phyloP scores from a whole-genome alignment of 2,888 invertebrate species.

The Suillia variegata region DNA sequence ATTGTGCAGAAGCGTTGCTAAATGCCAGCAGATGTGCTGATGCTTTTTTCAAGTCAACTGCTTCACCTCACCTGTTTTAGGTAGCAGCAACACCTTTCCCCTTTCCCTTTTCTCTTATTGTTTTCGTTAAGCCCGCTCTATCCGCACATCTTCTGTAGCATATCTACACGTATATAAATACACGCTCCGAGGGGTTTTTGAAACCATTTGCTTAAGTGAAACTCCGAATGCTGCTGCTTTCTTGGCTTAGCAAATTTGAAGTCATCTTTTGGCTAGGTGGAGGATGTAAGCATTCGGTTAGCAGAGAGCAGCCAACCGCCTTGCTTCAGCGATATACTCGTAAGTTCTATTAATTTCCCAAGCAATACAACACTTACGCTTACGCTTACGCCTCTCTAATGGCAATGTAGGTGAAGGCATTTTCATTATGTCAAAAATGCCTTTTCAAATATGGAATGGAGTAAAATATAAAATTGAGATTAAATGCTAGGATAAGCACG shows the following conservation, averaged over 20 bases:
- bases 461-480: constrained; percentile 48
- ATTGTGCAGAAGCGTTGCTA: constrained; percentile 2
- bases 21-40: neutral
- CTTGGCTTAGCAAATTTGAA: neutral
- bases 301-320: neutral
- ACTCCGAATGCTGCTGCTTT: constrained; percentile 3
- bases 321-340: neutral
- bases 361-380: constrained; percentile 11
- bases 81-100: too few species aligned
- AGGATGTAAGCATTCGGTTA: neutral
- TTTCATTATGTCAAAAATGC: constrained; percentile 46
- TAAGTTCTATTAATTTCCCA: constrained; percentile 18
- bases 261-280: neutral
- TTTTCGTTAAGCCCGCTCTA: neutral
- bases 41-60: neutral
- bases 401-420: constrained; percentile 41
- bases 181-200: constrained; percentile 15
- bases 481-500: constrained; percentile 44
- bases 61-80: neutral
- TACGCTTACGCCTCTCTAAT: constrained; percentile 13
- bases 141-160: neutral
- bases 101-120: too few species aligned
- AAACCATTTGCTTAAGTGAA: constrained; percentile 21
- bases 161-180: too few species aligned
- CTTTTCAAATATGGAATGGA: too few species aligned